phyloP scores from a whole-genome alignment of 2,797 vertebrate species.

The Sebastes minor region DNA sequence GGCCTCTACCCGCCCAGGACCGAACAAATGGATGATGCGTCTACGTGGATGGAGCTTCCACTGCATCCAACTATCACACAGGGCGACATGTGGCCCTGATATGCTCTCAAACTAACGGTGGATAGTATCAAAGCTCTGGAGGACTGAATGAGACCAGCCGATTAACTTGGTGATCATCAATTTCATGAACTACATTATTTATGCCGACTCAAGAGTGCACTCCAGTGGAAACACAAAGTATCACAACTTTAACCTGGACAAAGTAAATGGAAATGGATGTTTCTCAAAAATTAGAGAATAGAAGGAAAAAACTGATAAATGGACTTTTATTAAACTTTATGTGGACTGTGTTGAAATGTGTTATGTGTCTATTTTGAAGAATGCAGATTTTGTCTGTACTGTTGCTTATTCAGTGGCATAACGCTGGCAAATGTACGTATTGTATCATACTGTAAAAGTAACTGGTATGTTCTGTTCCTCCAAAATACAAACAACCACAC shows the following conservation, averaged over 20 bases:
- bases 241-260: constrained; percentile 1
- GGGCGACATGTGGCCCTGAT: background rate
- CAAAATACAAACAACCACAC: constrained; percentile 15
- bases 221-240: constrained; percentile 44
- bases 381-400: constrained; percentile 18
- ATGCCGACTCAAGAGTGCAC: constrained; percentile 44
- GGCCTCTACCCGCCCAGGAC: background rate
- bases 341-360: constrained; percentile 20
- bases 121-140: constrained; percentile 2
- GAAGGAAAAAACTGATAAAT: background rate
- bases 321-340: background rate
- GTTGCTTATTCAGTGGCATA: constrained; percentile 11
- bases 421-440: constrained; percentile 18
- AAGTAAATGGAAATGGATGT: constrained; percentile 2
- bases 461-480: background rate
- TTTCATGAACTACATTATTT: constrained; percentile 27
- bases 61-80: background rate
- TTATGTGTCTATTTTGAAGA: constrained; percentile 17
- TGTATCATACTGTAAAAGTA: constrained; percentile 27
- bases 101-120: background rate
- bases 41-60: background rate
- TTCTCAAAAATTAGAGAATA: constrained; percentile 4
- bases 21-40: background rate
- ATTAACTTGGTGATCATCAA: constrained; percentile 18
- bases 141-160: constrained; percentile 15